phyloP scores from a whole-genome alignment of 2,113 vertebrate species.

The Equus przewalskii region DNA sequence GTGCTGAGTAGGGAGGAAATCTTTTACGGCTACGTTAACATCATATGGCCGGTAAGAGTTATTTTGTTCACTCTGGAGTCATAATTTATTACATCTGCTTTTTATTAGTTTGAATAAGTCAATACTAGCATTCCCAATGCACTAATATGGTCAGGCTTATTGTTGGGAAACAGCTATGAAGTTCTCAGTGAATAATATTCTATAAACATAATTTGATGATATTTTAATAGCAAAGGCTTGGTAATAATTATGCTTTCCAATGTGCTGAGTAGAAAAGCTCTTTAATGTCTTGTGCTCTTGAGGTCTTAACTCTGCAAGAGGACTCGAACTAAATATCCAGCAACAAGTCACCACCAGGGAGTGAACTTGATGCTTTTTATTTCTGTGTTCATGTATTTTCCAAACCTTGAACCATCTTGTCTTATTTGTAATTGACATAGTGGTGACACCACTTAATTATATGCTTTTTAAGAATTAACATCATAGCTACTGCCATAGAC shows the following conservation, averaged over 20 bases:
- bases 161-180: conserved; percentile 45
- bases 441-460: neutral
- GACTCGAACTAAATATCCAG: conserved; percentile 28
- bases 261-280: conserved; percentile 61
- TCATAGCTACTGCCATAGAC: neutral
- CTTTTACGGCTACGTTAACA: conserved; percentile 70
- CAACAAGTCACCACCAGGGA: neutral
- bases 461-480: conserved; percentile 48
- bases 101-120: conserved; percentile 70
- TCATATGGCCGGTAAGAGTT: conserved; percentile 54
- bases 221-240: conserved; percentile 73
- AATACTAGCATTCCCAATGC: conserved; percentile 53
- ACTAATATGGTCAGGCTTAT: conserved; percentile 61
- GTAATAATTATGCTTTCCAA: conserved; percentile 65
- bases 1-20: conserved; percentile 66
- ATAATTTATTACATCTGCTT: conserved; percentile 63
- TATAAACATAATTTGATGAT: conserved; percentile 73
- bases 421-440: neutral
- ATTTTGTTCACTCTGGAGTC: conserved; percentile 63
- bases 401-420: neutral
- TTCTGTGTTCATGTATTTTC: neutral
- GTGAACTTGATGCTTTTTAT: conserved; percentile 2
- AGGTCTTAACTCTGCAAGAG: conserved; percentile 43
- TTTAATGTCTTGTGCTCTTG: conserved; percentile 53
- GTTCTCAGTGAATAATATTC: conserved; percentile 68